Evolutionary conservation across 2,888 invertebrate genomes (phyloP).

Genomic region (Apamea sordens): DNA sequence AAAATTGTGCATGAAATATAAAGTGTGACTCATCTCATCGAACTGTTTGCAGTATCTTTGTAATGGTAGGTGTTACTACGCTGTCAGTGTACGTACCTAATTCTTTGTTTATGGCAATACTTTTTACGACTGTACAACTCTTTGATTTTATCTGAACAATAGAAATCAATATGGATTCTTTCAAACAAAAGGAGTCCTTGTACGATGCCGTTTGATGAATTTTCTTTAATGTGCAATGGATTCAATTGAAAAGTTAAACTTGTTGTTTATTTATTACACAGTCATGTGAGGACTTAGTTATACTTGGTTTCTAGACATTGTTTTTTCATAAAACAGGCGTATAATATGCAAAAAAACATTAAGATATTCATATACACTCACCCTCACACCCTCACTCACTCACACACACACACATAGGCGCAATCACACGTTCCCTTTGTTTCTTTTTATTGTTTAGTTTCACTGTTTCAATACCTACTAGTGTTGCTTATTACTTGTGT

Average conservation of each 20-base stretch:
- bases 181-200: conserved; percentile 43
- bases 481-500: too few relatives aligned
- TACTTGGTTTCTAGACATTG: conserved; percentile 1
- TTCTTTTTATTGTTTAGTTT: too few relatives aligned
- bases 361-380: too few relatives aligned
- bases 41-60: conserved; percentile 16
- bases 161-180: conserved; percentile 29
- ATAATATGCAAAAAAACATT: too few relatives aligned
- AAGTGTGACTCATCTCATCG: not conserved
- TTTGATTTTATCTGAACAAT: conserved; percentile 35
- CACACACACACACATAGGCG: too few relatives aligned
- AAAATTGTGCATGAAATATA: not conserved
- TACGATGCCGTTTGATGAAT: conserved; percentile 34
- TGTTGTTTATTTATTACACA: conserved; percentile 13
- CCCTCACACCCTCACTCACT: too few relatives aligned
- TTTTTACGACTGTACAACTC: conserved; percentile 3
- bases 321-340: too few relatives aligned
- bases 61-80: not conserved
- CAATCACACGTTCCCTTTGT: too few relatives aligned
- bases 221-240: conserved; percentile 22
- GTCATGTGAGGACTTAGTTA: not conserved
- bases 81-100: not conserved
- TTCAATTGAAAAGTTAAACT: conserved; percentile 31
- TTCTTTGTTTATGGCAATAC: conserved; percentile 3
- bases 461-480: too few relatives aligned